Evolutionary conservation across 2,888 invertebrate genomes (phyloP).

Genomic region (Gonocerus acuteangulatus): DNA sequence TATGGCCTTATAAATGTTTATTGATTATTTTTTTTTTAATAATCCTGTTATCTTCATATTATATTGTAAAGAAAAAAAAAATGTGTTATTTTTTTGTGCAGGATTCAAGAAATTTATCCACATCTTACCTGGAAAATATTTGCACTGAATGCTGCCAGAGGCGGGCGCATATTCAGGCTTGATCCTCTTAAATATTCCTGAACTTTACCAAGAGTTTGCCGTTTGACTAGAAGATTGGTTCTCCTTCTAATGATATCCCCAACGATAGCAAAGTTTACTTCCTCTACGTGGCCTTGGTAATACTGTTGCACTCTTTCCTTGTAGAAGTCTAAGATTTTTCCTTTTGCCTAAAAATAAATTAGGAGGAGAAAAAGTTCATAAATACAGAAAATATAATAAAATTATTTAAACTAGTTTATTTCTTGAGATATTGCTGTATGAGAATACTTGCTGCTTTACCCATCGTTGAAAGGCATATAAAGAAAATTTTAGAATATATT

Average conservation of each 20-base stretch:
- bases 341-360: conserved; percentile 49
- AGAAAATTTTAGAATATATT: too few species aligned
- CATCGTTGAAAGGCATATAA: too few species aligned
- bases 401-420: too few species aligned
- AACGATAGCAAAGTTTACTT: conserved; percentile 72
- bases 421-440: too few species aligned
- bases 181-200: conserved; percentile 67
- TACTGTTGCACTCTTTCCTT: conserved; percentile 81
- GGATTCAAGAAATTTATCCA: too few species aligned
- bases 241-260: conserved; percentile 73
- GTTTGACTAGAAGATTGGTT: conserved; percentile 70
- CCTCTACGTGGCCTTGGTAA: conserved; percentile 78
- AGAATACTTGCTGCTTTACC: too few species aligned
- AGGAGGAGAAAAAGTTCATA: not conserved
- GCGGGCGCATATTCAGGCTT: conserved; percentile 62
- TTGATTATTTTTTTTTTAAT: too few species aligned
- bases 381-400: not conserved
- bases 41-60: too few species aligned
- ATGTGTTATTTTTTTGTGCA: too few species aligned
- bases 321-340: conserved; percentile 75
- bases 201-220: conserved; percentile 69
- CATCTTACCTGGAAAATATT: conserved; percentile 72
- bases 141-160: conserved; percentile 70
- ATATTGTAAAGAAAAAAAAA: too few species aligned
- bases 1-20: too few species aligned